Evolutionary conservation across 2,888 invertebrate species (phyloP), one percentile per base, ranked within the genome.

Genomic region (Synergus gifuensis): DNA sequence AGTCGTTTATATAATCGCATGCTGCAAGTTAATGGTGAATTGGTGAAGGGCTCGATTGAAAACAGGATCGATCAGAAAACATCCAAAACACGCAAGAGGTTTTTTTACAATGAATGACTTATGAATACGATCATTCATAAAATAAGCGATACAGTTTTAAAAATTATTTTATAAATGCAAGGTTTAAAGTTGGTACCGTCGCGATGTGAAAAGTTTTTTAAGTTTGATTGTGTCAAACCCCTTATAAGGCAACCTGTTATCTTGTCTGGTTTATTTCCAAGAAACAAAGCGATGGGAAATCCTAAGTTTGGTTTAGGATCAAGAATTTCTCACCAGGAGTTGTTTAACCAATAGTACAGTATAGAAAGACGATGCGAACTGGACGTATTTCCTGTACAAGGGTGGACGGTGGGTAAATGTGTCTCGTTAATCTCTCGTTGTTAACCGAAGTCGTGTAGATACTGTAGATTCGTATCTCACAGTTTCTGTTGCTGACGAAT

Each of bases 381-480:
- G 81, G 84, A 82, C 84, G 83, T 87, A 85, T 86, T 85, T 86
- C 85, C 86, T 84, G 85, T 86, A 85, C 85, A 85, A 84, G 86
- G 85, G 86, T 87, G 88, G 86, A 87, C 86, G 86, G 81, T 81
- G 87, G 88, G 86, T 90, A 89, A 66, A 90, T 90, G 89, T 88
- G 86, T 89, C 90, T 90, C 91, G 90, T 91, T 91, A 90, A 91
- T 91, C 90, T 90, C 89, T 83, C 86, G 87, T 88, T 89, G 88
- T 89, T 90, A 89, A 88, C 87, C 88, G 87, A 87, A 88, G 85
- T 86, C 83, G 82, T 36, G 36, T 36, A 36, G 36, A 36, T 36
- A 36, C 36, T 36, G 36, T 84, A 88, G 90, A 90, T 91, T 88
- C 88, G 86, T 87, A 91, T 88, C 91, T 90, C 85, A 81, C 85